Percentiles rank a stretch among this genome's conserved stretches.
Conservation (phyloP, 2,888 invertebrate species). For the Thymelicus acteon region DNA sequence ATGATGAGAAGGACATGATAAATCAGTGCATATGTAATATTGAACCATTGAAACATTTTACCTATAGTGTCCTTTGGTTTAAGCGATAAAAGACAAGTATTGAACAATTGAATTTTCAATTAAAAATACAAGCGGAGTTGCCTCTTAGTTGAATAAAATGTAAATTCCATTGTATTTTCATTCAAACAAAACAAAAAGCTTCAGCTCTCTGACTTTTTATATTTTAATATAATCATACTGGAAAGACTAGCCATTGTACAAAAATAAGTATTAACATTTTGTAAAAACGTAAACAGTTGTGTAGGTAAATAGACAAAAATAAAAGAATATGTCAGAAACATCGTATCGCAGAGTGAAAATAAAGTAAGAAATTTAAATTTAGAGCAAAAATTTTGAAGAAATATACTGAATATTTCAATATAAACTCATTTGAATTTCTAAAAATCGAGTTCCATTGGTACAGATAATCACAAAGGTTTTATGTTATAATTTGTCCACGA, state of each 20-base stretch:
- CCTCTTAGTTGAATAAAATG: background rate
- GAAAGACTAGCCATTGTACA: too few species aligned
- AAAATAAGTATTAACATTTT: too few species aligned
- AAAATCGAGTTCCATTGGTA: slow-evolving; percentile 25
- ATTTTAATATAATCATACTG: too few species aligned
- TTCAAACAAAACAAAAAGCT: too few species aligned
- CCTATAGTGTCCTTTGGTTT: background rate
- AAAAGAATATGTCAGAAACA: too few species aligned
- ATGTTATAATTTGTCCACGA: slow-evolving; percentile 63
- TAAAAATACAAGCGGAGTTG: background rate
- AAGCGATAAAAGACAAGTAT: background rate
- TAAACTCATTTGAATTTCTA: background rate
- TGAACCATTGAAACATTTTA: slow-evolving; percentile 3
- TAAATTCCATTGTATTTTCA: background rate
- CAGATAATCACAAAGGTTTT: slow-evolving; percentile 44
- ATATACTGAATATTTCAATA: too few species aligned
- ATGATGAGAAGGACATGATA: background rate
- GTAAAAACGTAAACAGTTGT: too few species aligned
- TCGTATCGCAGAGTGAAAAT: too few species aligned
- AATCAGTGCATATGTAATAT: background rate
- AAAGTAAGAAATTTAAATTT: too few species aligned
- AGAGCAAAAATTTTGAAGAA: too few species aligned
- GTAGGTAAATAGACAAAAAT: too few species aligned
- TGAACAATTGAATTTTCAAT: background rate
- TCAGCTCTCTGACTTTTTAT: too few species aligned